Evolutionary conservation across 2,113 vertebrate species (phyloP), one percentile per base, ranked within the genome.

Genomic region (Sapajus apella): DNA sequence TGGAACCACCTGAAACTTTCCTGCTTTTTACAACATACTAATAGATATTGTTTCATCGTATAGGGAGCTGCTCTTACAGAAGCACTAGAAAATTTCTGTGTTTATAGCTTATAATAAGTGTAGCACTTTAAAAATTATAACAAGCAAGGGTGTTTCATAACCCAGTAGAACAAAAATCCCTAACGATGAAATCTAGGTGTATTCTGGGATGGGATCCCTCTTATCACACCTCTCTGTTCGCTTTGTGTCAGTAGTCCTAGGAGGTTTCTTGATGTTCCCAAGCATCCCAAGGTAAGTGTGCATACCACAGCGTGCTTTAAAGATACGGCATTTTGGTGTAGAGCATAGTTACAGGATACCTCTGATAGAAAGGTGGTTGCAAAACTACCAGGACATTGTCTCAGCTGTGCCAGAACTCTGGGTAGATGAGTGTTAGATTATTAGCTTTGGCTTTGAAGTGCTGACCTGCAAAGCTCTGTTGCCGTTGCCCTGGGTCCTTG

Each of bases 381-480:
- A 84, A 92, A 96, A 77, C 72, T 45, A 37, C 76, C n/a, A 27
- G n/a, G 25, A n/a, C 92, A 21, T 93, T 97, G 96, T 77, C 87
- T 85, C 90, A 93, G 93, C 91, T 79, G n/a, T 92, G 95, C 77
- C 92, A 93, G 95, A 85, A 89, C 52, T 84, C 64, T 77, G 64
- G n/a, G 32, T 32, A 77, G 32, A 86, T 50, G 85, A 86, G 35
- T 37, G 9, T 58, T 84, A 35, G 76, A 76, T 66, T 52, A 75
- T 92, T 87, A 90, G 81, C 66, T 77, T 91, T 95, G 96, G 96
- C 8, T 3, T 66, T 14, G 0, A 43, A 64, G 50, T 55, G 47
- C 94, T 64, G 58, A 96, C 40, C 95, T 35, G 1, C 81, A 73
- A 35, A 52, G 81, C 32, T 27, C 72, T 10, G 40, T 76, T 87